phyloP scores from a whole-genome alignment of 2,797 vertebrate genomes.

The Oreochromis mossambicus region DNA sequence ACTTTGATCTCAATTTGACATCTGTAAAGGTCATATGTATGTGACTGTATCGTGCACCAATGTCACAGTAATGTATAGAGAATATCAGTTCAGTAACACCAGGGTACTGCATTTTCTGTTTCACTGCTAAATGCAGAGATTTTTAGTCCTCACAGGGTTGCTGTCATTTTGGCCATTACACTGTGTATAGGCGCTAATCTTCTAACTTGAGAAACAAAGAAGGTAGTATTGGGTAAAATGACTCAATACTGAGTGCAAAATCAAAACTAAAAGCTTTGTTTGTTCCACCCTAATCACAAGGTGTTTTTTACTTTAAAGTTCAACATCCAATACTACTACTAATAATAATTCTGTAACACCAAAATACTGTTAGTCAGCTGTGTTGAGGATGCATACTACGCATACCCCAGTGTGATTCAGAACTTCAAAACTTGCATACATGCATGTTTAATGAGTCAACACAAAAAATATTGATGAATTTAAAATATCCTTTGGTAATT shows the following conservation, averaged over 20 bases:
- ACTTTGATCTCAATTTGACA: neutral
- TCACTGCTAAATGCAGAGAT: slow-evolving; percentile 19
- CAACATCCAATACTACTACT: neutral
- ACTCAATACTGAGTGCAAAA: slow-evolving; percentile 21
- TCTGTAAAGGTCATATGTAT: neutral
- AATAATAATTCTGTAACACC: neutral
- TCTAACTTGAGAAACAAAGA: slow-evolving; percentile 39
- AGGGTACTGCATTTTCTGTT: slow-evolving; percentile 10
- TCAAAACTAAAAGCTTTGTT: slow-evolving; percentile 32
- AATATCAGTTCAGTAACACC: neutral
- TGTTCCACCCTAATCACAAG: slow-evolving; percentile 38
- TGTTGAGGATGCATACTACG: neutral
- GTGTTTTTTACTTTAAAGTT: slow-evolving; percentile 24
- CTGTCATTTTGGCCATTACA: slow-evolving; percentile 20
- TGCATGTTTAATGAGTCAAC: neutral
- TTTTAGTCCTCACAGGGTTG: slow-evolving; percentile 32
- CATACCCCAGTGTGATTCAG: neutral
- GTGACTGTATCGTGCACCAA: neutral
- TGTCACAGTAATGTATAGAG: neutral
- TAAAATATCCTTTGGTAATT: neutral
- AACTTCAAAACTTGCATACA: neutral
- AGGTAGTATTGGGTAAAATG: slow-evolving; percentile 34
- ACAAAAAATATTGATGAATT: neutral
- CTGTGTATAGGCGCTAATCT: slow-evolving; percentile 15
- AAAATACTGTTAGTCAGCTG: neutral